Conservation (phyloP, 1,140 invertebrate species). For the Plutomurus gul region DNA sequence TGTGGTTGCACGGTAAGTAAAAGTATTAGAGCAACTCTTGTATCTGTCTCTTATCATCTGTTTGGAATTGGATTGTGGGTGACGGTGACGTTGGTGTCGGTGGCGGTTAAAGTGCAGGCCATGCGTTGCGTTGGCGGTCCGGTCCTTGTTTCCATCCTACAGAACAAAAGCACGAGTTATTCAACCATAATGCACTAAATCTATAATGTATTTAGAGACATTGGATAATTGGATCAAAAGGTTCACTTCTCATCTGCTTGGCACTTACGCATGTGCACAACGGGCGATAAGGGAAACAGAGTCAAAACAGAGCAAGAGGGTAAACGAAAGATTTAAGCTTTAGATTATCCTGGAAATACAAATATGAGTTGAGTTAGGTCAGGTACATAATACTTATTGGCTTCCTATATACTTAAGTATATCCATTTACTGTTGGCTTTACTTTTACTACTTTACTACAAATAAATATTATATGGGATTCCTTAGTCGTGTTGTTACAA, state of each 20-base stretch:
- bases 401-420: too few species aligned
- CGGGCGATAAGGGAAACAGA: background rate
- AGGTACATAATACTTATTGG: background rate
- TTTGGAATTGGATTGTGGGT: background rate
- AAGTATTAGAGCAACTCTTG: slow-evolving; percentile 1
- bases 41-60: background rate
- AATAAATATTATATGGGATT: background rate
- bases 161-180: slow-evolving; percentile 34
- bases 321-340: background rate
- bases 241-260: slow-evolving; percentile 9
- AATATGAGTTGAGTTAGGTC: background rate
- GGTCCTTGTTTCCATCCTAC: background rate
- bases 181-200: slow-evolving; percentile 23
- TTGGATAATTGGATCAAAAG: slow-evolving; percentile 31
- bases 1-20: background rate
- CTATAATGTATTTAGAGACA: slow-evolving; percentile 27
- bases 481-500: background rate
- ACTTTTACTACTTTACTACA: background rate
- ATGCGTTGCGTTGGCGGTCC: background rate
- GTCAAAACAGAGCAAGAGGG: background rate
- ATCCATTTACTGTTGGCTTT: background rate
- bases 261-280: background rate
- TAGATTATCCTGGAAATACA: background rate
- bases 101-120: background rate
- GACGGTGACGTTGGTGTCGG: background rate